Evolutionary conservation across 2,113 vertebrate genomes (phyloP), one percentile per base, ranked within the genome.

Genomic region (Ptilonorhynchus violaceus): DNA sequence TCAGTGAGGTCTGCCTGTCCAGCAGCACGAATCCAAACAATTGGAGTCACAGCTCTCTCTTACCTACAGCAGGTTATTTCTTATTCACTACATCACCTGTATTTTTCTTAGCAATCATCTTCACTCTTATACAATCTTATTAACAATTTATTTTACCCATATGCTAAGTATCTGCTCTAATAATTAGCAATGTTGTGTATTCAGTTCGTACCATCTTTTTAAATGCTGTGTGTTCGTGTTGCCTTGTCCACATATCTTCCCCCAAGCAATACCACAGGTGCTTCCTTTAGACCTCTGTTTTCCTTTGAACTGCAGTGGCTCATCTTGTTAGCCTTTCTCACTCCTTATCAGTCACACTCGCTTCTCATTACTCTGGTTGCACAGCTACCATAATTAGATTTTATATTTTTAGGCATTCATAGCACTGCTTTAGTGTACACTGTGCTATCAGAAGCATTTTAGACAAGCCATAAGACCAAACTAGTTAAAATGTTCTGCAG

Each of bases 381-480:
- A 87, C 60, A 86, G 80, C 79, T 87, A 70, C 63, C 79, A 7
- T 91, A 96, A 97, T 97, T 95, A 93, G 72, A 74, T 92, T 95
- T 93, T 78, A 74, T 92, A 89, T 91, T 96, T 95, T 89, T 89
- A 95, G 83, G 76, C 59, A 89, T 95, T 93, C 89, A 63, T 67
- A 92, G 70, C 35, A 8, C 49, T 59, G 33, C 76, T 89, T 83
- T 81, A 50, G 50, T 64, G 59, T 92, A 81, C 4, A 4, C 68
- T n/a, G 24, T 44, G 76, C 59, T 93, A 77, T 91, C 89, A 92
- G 86, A 96, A 92, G 47, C 47, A 13, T 84, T 96, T 91, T 87
- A 92, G 89, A 91, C 81, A 69, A 96, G n/a, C 77, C 28, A 1
- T 78, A 87, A 95, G 81, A 94, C 76, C 87, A 92, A 96, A 89